phyloP scores from a whole-genome alignment of 2,888 invertebrate species.

The Noctua pronuba region DNA sequence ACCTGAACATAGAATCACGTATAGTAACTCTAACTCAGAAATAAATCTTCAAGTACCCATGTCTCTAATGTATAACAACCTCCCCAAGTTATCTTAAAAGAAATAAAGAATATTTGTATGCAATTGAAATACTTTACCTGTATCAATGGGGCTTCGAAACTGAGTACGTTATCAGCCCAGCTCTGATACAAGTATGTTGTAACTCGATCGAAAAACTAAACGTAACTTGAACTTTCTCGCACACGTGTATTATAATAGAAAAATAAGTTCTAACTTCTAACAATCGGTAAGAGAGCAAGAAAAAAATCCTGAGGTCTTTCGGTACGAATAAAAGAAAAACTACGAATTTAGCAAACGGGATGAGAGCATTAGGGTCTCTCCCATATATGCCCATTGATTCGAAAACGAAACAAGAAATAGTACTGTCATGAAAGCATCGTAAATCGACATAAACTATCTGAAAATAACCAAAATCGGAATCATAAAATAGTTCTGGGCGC shows the following conservation, averaged over 20 bases:
- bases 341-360: background rate
- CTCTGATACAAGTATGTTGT: conserved; percentile 37
- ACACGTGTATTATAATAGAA: conserved; percentile 17
- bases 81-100: background rate
- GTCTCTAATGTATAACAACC: background rate
- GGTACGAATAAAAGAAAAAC: background rate
- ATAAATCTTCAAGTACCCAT: background rate
- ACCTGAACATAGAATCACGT: background rate
- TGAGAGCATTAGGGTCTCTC: background rate
- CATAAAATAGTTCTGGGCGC: no score
- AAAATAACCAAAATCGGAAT: no score
- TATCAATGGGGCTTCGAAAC: conserved; percentile 38
- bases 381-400: no score
- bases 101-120: conserved; percentile 25
- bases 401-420: no score
- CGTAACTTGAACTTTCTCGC: conserved; percentile 26
- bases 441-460: no score
- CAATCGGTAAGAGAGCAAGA: no score
- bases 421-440: no score
- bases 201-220: conserved; percentile 35
- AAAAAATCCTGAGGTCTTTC: background rate
- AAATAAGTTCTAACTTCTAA: conserved; percentile 19
- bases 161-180: conserved; percentile 33
- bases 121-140: conserved; percentile 49
- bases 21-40: background rate